Conservation (phyloP, 92 coral and sea anemone genomes). For the Pocillopora grandis region DNA sequence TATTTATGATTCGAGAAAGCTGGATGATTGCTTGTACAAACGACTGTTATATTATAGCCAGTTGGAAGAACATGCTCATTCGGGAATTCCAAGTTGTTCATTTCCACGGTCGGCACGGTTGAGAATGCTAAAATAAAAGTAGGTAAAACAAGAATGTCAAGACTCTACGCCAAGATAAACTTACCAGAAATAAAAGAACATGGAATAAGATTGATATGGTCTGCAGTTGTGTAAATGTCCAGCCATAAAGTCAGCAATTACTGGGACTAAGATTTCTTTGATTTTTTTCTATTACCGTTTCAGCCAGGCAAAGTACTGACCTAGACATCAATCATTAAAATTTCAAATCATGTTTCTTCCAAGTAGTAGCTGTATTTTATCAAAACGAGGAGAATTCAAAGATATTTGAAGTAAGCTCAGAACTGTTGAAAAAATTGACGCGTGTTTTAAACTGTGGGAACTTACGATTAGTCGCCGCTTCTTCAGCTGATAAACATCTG, state of each 20-base stretch:
- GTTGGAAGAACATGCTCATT: constrained; percentile 6
- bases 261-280: no score
- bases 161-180: not conserved
- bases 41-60: constrained; percentile 47
- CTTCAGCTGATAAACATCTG: not conserved
- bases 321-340: no score
- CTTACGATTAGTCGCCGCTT: not conserved
- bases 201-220: not conserved
- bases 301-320: no score
- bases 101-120: not conserved
- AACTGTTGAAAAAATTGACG: no score
- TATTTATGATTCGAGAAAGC: no score
- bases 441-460: not conserved
- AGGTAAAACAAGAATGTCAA: not conserved
- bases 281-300: no score
- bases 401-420: no score
- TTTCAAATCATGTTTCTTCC: no score
- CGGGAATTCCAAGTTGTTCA: constrained; percentile 27
- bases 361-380: no score
- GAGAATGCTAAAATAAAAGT: not conserved
- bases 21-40: constrained; percentile 23
- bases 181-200: not conserved
- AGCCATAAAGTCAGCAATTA: no score
- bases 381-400: no score
- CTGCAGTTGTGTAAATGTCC: no score